phyloP scores from a whole-genome alignment of 2,888 invertebrate genomes.

The Coremacera marginata region DNA sequence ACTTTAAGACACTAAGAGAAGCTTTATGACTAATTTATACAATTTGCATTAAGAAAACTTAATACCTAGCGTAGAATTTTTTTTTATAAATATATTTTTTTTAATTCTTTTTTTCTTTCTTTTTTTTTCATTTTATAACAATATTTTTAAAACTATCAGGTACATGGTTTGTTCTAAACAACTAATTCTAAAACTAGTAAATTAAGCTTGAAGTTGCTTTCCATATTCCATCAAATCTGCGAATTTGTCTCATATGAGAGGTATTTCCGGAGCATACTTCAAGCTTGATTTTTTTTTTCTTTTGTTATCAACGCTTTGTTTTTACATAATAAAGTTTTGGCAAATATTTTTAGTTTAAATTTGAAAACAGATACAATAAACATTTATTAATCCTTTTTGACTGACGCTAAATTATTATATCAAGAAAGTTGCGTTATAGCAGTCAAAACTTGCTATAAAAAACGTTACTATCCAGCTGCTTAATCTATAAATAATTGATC shows the following conservation, averaged over 20 bases:
- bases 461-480: background rate
- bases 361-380: no score
- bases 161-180: conserved; percentile 23
- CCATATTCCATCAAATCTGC: background rate
- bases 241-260: background rate
- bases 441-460: background rate
- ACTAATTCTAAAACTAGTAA: background rate
- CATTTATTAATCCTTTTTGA: no score
- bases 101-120: background rate
- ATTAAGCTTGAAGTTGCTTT: background rate
- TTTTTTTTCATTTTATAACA: conserved; percentile 10
- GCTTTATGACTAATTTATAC: conserved; percentile 16
- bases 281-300: no score
- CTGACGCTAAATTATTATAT: no score
- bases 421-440: no score
- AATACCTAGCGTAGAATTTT: background rate
- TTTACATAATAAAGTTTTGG: no score
- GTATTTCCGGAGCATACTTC: no score
- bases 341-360: no score
- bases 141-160: conserved; percentile 26
- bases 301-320: no score
- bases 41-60: conserved; percentile 16
- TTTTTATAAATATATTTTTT: conserved; percentile 4
- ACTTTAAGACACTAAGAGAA: conserved; percentile 37
- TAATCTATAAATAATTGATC: conserved; percentile 34